phyloP scores from a whole-genome alignment of 2,113 vertebrate species.

The Amblyornis subalaris region DNA sequence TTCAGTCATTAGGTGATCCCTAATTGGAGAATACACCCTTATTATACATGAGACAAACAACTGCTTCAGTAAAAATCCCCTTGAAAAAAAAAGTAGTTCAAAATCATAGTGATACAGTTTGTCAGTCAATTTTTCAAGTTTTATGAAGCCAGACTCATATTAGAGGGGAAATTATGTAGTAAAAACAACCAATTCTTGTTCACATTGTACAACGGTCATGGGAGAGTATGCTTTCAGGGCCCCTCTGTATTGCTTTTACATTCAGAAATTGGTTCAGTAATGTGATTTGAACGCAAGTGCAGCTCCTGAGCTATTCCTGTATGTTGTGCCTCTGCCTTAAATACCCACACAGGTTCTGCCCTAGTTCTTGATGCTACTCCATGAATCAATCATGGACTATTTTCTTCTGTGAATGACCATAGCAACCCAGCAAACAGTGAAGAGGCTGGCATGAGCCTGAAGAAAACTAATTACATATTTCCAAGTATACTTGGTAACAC shows the following conservation, averaged over 20 bases:
- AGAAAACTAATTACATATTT: background rate
- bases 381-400: background rate
- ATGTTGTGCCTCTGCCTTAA: background rate
- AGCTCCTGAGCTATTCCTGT: background rate
- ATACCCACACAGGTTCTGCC: background rate
- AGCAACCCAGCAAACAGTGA: background rate
- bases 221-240: background rate
- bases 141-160: background rate
- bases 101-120: background rate
- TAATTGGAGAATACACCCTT: background rate
- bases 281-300: background rate
- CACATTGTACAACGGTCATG: background rate
- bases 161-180: background rate
- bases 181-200: background rate
- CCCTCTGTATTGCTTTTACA: background rate
- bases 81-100: background rate
- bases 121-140: background rate
- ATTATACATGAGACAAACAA: background rate
- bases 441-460: background rate
- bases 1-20: constrained; percentile 27
- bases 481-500: background rate
- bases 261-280: background rate
- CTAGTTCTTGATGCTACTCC: background rate
- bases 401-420: background rate
- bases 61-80: background rate